These are phyloP conservation scores for Galerucella pusilla DNA, from an alignment of 2,888 invertebrate genomes.

Conservation along the genomic window DNA sequence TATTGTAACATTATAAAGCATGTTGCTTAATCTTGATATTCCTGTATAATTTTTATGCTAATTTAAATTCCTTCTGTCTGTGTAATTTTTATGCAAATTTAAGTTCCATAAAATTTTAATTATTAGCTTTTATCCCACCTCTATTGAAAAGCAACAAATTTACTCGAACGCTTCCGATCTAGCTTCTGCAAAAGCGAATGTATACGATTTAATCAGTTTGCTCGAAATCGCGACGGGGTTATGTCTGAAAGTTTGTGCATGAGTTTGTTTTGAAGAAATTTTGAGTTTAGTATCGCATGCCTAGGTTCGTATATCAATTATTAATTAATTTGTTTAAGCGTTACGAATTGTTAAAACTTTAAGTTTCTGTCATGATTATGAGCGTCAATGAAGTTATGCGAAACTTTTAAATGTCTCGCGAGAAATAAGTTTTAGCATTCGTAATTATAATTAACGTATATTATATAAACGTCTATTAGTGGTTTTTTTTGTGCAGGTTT, in stretches of 20 bases:
- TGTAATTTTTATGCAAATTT: not conserved
- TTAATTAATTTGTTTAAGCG: not conserved
- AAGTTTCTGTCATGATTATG: slow-evolving; percentile 24
- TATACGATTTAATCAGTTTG: slow-evolving; percentile 40
- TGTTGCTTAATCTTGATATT: too few relatives aligned
- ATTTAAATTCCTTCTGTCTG: not conserved
- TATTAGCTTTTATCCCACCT: slow-evolving; percentile 3
- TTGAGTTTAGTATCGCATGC: slow-evolving; percentile 46
- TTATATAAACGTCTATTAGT: not conserved
- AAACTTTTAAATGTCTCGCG: slow-evolving; percentile 16
- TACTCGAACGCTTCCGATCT: slow-evolving; percentile 37
- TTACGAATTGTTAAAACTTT: not conserved
- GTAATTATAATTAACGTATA: not conserved
- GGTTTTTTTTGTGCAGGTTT: not conserved
- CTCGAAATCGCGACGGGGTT: slow-evolving; percentile 32
- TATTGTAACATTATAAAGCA: too few relatives aligned
- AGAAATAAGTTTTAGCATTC: not conserved
- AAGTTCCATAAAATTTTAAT: slow-evolving; percentile 5
- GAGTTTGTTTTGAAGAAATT: slow-evolving; percentile 39
- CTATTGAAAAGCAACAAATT: slow-evolving; percentile 42
- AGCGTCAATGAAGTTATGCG: not conserved
- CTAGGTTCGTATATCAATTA: slow-evolving; percentile 41
- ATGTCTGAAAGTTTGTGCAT: slow-evolving; percentile 35
- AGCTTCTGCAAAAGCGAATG: slow-evolving; percentile 40
- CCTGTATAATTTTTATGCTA: not conserved